Base-by-base conservation (phyloP, 2,888 invertebrate species). In the Minunthozetes semirufus region DNA sequence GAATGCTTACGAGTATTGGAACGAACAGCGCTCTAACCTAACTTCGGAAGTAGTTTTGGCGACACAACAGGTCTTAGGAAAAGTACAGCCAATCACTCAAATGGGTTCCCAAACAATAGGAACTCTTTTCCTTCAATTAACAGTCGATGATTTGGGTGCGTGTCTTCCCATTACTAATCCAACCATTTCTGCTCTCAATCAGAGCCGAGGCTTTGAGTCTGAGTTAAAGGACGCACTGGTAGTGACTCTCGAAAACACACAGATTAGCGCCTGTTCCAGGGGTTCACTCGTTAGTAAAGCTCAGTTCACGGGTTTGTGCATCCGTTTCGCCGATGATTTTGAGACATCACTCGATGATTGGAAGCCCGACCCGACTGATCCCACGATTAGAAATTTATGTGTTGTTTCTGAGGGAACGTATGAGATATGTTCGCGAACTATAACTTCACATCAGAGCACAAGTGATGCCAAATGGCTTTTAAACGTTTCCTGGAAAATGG, bases 1-100 rank as follows among this genome's bases (percentile, higher is more conserved):
- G 85, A 98, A 97, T 84, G 97, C 98, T 0, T 98, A 98, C 82
- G 97, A 99, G 82, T 98, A 97, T 84, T 99, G 98, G 98, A 94
- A 93, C 79, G 96, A 96, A 83, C 97, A 98, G 84, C 85, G 97
- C 5, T 89, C 93, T 6, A 93, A 90, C 80, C 85, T 96, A 59
- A 95, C 93, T 81, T 92, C 91, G 80, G 95, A 96, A 82, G 91
- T 80, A 42, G 82, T 83, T 79, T 82, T 82, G 74, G 84, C 85
- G 19, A 84, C 85, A 5, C 91, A 92, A 82, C 83, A 83, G 76
- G 82, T 84, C 29, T 82, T 85, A 74, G 91, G 91, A 81, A 89
- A 89, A 80, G 88, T 91, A 68, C 79, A 79, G 66, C 84, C 91
- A 78, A 89, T 91, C 13, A 89, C 89, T 76, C 89, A 90, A 80